phyloP scores from a whole-genome alignment of 2,797 vertebrate genomes.

The Setipinna tenuifilis region DNA sequence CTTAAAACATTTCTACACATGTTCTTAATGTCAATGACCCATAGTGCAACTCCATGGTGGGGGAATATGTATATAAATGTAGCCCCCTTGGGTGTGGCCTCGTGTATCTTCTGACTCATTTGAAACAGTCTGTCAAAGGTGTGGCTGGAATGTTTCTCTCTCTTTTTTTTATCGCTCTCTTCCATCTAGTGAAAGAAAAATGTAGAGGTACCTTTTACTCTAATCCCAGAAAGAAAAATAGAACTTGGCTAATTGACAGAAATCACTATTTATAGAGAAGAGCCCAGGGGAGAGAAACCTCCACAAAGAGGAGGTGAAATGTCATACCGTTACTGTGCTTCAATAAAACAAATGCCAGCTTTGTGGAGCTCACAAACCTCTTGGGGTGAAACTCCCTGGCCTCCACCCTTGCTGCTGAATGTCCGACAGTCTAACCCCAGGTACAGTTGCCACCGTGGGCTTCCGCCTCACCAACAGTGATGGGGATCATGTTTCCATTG shows the following conservation, averaged over 20 bases:
- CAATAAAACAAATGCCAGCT: conserved; percentile 20
- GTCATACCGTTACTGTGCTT: background rate
- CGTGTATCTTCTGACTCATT: conserved; percentile 5
- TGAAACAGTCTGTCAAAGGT: conserved; percentile 15
- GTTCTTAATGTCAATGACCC: background rate
- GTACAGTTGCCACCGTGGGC: conserved; percentile 16
- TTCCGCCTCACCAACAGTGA: background rate
- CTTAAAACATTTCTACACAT: background rate
- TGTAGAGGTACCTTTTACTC: background rate
- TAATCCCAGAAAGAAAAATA: background rate
- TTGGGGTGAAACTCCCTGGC: conserved; percentile 8
- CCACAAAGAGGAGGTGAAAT: conserved; percentile 17
- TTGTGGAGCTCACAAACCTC: conserved; percentile 12
- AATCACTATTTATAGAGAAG: conserved; percentile 1
- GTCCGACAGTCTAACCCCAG: background rate
- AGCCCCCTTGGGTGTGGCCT: background rate
- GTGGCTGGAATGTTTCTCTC: background rate
- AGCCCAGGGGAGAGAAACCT: background rate
- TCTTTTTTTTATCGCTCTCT: background rate
- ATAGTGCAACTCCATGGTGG: background rate
- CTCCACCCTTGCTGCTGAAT: conserved; percentile 11
- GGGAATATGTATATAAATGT: background rate
- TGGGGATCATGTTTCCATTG: conserved; percentile 18
- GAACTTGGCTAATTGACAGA: conserved; percentile 3
- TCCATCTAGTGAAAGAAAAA: background rate